Conservation (phyloP, 2,888 invertebrate genomes). For the Scaptomyza polygonia region DNA sequence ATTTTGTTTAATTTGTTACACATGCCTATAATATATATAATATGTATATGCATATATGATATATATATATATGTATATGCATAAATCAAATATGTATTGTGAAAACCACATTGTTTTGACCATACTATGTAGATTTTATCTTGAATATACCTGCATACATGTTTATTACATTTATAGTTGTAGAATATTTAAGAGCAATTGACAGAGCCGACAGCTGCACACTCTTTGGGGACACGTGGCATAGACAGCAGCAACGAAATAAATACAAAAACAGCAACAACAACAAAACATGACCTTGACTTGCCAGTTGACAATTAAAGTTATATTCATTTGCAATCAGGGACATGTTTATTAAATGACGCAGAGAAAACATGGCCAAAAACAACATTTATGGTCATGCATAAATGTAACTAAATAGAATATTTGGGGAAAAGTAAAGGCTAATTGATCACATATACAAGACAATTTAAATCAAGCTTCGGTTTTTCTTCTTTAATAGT, state of each 20-base stretch:
- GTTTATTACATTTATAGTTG: slow-evolving; percentile 11
- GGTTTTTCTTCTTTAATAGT: background rate
- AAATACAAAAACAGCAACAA: slow-evolving; percentile 15
- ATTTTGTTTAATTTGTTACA: slow-evolving; percentile 51
- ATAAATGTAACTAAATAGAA: slow-evolving; percentile 24
- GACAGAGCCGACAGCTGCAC: slow-evolving; percentile 60
- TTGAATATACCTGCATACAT: slow-evolving; percentile 34
- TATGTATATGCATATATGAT: background rate
- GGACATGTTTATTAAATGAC: slow-evolving; percentile 54
- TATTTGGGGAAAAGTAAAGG: slow-evolving; percentile 3
- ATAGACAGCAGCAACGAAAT: slow-evolving; percentile 26
- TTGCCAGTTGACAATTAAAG: slow-evolving; percentile 66
- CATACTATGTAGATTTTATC: slow-evolving; percentile 33
- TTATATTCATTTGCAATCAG: slow-evolving; percentile 63
- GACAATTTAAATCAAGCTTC: no score
- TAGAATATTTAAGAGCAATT: slow-evolving; percentile 52
- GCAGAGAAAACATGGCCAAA: slow-evolving; percentile 18
- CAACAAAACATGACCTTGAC: slow-evolving; percentile 55
- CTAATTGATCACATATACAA: no score
- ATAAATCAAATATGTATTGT: slow-evolving; percentile 58
- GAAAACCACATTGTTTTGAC: slow-evolving; percentile 24
- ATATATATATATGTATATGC: no score
- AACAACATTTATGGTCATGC: slow-evolving; percentile 5
- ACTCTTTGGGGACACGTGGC: slow-evolving; percentile 55
- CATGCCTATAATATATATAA: slow-evolving; percentile 18